Evolutionary conservation across 2,797 vertebrate species (phyloP), one percentile per base, ranked within the genome.

Genomic region (Protosalanx chinensis): DNA sequence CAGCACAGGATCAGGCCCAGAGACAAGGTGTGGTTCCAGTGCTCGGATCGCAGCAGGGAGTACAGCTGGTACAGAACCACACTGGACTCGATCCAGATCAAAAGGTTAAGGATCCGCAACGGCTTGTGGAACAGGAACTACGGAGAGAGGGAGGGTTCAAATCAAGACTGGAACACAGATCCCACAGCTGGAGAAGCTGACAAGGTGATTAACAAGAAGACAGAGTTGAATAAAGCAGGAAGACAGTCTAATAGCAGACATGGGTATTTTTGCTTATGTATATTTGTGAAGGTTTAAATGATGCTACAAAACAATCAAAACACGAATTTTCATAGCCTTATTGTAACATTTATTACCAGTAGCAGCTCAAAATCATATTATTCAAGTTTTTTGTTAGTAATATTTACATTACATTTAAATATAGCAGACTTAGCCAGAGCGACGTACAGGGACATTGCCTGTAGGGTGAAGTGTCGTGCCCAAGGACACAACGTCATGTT

Each of bases 1-100:
- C 97, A 98, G 93, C 97, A 97, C 57, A 99, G 97, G 83, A 99
- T 96, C 82, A 99, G 95, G 81, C 97, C 97, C 90, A 99, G 93
- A 78, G 98, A 99, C 66, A 99, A 93, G 0, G 97, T 98, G 89
- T 99, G 97, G 91, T 99, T 99, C 98, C 98, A 99, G 88, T 97
- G 97, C 89, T 98, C 97, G 0, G 97, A 98, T 74, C 97, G 94
- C 89, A 98, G 91, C 85, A 99, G 91, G n/a, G 97, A 98, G 86
- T 98, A 99, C 37, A 99, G 93, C 91, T 99, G 97, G 89, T 99
- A 99, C 84, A 96, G 93, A 76, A 99, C 95, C 83, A 98, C 95
- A 0, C 95, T 96, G 84, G 95, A 97, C 87, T 99, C 97, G 1
- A 99, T 98, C 82, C 97, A 93, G 78, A 99, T 97, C 76, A 99